phyloP scores from a whole-genome alignment of 2,888 invertebrate species.

The Silvanus unidentatus region DNA sequence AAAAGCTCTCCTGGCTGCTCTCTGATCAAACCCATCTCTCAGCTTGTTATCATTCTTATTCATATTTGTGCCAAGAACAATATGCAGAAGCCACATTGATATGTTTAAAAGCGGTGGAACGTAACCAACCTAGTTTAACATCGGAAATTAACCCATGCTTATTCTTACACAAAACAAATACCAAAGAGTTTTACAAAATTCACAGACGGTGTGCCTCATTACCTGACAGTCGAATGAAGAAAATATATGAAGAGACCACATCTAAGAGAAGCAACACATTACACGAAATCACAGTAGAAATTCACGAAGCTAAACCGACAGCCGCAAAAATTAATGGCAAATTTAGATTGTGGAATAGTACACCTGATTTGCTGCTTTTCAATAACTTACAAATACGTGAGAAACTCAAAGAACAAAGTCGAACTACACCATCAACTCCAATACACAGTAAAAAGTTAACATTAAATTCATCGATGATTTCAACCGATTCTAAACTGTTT shows the following conservation, averaged over 20 bases:
- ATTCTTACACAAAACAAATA: slow-evolving; percentile 35
- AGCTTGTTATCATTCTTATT: slow-evolving; percentile 53
- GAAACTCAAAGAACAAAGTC: slow-evolving; percentile 26
- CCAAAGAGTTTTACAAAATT: slow-evolving; percentile 43
- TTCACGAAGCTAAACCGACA: slow-evolving; percentile 4
- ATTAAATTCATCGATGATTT: slow-evolving; percentile 25
- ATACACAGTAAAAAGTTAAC: slow-evolving; percentile 32
- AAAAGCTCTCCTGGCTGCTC: slow-evolving; percentile 56
- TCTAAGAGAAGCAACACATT: slow-evolving; percentile 12
- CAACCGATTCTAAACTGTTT: too few relatives aligned
- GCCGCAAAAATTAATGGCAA: slow-evolving; percentile 30
- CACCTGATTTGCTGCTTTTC: slow-evolving; percentile 41
- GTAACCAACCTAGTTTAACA: slow-evolving; percentile 55
- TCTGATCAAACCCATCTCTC: slow-evolving; percentile 57
- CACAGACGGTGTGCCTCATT: slow-evolving; percentile 54
- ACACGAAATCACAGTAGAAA: slow-evolving; percentile 13
- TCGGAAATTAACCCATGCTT: slow-evolving; percentile 58
- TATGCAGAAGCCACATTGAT: slow-evolving; percentile 58
- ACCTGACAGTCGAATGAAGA: slow-evolving; percentile 44
- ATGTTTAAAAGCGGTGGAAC: slow-evolving; percentile 59
- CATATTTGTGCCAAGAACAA: slow-evolving; percentile 55
- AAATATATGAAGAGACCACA: slow-evolving; percentile 20
- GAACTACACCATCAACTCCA: slow-evolving; percentile 41
- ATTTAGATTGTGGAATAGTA: slow-evolving; percentile 45
- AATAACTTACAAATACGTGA: slow-evolving; percentile 21